Evolutionary conservation across 1,140 invertebrate species (phyloP), one percentile per base, ranked within the genome.

Genomic region (Drosophila neocordata): DNA sequence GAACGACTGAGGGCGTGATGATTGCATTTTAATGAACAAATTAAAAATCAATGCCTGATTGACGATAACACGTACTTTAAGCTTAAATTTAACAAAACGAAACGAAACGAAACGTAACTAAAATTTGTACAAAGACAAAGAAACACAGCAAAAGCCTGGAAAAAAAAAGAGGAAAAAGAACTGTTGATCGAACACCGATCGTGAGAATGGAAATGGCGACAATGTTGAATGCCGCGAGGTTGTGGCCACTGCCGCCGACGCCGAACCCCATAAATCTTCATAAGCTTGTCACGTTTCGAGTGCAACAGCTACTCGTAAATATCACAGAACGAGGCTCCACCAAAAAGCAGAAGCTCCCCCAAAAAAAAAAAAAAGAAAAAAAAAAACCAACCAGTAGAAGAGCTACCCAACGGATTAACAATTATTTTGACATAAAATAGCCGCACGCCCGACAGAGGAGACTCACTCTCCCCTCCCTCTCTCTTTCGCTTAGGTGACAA

Each of bases 241-340:
- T 27, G 63, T n/a, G 41, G 38, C 20, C 13, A 27, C 11, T n/a
- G 79, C 69, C 78, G 37, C 65, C 64, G n/a, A 48, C 41, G 8
- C 62, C 73, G 84, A 83, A 88, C 83, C 77, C 83, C 84, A 88
- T 88, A 88, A 88, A 88, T 89, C 83, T 88, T 88, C 83, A 88
- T 89, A 88, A 88, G 84, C 83, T 89, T 88, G 83, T 88, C 83
- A 88, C 83, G 83, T 88, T 88, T 89, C 84, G 76, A 88, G 84
- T 88, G 84, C 83, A 88, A 88, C 83, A 88, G 83, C 83, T 83
- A 87, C 83, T 87, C 83, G 83, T 87, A 87, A 87, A 87, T 87
- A 88, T 87, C 79, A 77, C 38, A 37, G 51, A 71, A 37, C 35
- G 64, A 64, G 63, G 53, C 69, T 41, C 65, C 71, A 67, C 38